phyloP scores from a whole-genome alignment of 2,797 vertebrate genomes.

The Leptatherina wallacei region DNA sequence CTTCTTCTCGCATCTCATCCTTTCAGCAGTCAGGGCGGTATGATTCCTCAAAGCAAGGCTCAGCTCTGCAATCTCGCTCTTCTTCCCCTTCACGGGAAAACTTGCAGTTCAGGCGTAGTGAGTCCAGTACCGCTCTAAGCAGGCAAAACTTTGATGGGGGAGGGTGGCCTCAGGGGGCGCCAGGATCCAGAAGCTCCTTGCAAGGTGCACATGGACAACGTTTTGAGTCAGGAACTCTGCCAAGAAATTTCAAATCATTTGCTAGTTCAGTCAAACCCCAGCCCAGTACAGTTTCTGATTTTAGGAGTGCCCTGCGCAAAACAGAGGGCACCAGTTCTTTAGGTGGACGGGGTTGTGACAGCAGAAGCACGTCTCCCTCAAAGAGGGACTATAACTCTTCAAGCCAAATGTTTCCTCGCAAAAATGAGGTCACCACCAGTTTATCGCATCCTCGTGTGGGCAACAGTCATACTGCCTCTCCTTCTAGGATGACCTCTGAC shows the following conservation, averaged over 20 bases:
- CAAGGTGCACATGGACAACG: conserved; percentile 47
- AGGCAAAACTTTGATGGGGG: conserved; percentile 57
- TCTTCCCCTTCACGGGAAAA: conserved; percentile 71
- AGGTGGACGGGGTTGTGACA: conserved; percentile 34
- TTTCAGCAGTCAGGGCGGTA: conserved; percentile 59
- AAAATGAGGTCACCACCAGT: conserved; percentile 56
- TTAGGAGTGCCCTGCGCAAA: conserved; percentile 74
- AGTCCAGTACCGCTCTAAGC: conserved; percentile 66
- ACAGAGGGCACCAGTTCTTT: conserved; percentile 54
- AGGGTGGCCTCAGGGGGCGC: conserved; percentile 51
- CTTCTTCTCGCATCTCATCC: conserved; percentile 50
- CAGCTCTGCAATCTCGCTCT: conserved; percentile 68
- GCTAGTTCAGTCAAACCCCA: conserved; percentile 66
- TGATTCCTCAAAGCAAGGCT: conserved; percentile 61
- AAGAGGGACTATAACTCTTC: conserved; percentile 55
- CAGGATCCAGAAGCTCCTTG: conserved; percentile 47
- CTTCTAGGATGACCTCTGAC: conserved; percentile 51
- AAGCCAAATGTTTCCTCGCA: conserved; percentile 55
- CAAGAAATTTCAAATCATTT: conserved; percentile 77
- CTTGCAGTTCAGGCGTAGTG: conserved; percentile 65
- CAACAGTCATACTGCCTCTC: conserved; percentile 57
- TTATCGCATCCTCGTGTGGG: conserved; percentile 26
- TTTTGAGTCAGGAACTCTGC: conserved; percentile 68
- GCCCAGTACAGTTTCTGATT: conserved; percentile 67
- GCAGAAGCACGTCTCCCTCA: conserved; percentile 65